Percentiles rank a stretch among this genome's conserved stretches.
Conservation (phyloP, 2,113 vertebrate genomes). For the Amia ocellicauda region DNA sequence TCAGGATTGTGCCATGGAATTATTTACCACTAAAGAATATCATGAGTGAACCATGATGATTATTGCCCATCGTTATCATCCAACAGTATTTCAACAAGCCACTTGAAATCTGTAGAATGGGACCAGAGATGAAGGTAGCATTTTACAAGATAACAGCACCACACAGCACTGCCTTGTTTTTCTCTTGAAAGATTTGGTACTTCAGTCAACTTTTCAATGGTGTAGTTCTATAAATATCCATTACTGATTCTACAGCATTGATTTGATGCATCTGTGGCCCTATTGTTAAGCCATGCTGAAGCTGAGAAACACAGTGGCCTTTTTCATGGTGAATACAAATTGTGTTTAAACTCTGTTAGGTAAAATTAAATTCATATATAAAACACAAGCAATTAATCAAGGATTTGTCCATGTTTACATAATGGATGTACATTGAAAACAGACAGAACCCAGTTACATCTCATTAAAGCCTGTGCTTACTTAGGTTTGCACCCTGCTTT, state of each 20-base stretch:
- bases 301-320: not conserved
- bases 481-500: no score
- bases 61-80: not conserved
- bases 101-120: constrained; percentile 6
- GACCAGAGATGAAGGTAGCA: constrained; percentile 8
- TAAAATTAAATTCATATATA: no score
- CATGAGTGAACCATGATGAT: no score
- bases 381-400: no score
- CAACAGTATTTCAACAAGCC: constrained; percentile 9
- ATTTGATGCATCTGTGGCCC: constrained; percentile 49
- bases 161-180: constrained; percentile 13
- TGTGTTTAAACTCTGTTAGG: no score
- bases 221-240: constrained; percentile 32
- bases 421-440: no score
- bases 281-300: no score
- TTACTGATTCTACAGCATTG: constrained; percentile 29
- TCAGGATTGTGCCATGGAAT: not conserved
- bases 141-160: constrained; percentile 37
- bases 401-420: no score
- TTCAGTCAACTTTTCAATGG: constrained; percentile 49
- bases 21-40: not conserved
- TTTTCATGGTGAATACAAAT: no score
- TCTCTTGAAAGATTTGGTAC: constrained; percentile 51
- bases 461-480: no score
- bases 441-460: no score